Base-by-base conservation (phyloP, 2,113 vertebrate species). In the Arizona elegans region DNA sequence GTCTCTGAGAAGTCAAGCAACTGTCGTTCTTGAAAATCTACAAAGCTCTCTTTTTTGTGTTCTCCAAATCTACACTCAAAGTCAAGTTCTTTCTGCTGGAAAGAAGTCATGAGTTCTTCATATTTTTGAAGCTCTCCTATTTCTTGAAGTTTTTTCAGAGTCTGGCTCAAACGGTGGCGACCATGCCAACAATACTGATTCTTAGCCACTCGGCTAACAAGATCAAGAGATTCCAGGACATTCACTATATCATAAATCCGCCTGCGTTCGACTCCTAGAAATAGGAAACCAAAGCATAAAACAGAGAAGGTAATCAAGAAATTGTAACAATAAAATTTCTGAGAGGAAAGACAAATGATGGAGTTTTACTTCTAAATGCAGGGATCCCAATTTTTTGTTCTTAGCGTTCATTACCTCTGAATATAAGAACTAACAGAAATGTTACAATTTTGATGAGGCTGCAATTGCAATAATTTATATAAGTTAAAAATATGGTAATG, bases 181-280 rank as follows among this genome's bases (percentile, higher is more conserved):
- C 99, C 99, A 0, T 99, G 97, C 99, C 99, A 99, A 91, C 97
- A 98, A 94, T 99, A 99, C 89, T 98, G 98, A 97, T 99, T 99
- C 97, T 99, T 99, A 88, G 99, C 99, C 58, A 99, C 98, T 2
- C 99, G 98, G 59, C 98, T 98, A 91, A 99, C 98, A 58, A 99
- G 98, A 13, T 98, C 98, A 93, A 99, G 93, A 0, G 99, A 99
- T 96, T 99, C 99, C 95, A 99, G 96, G 90, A 99, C 98, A 0
- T 99, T 99, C 81, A 99, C 98, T 1, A 99, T 99, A 96, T 99
- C 99, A 0, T 99, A 99, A 97, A 99, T 99, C 0, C 99, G 98
- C 59, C 99, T 98, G 15, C 99, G 98, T 92, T 99, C 99, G 92
- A 99, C 99, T 13, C 99, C 99, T 99, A 96, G 89, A 93, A 90